Evolutionary conservation across 2,888 invertebrate genomes (phyloP).

Genomic region (Ferrisia virgata): DNA sequence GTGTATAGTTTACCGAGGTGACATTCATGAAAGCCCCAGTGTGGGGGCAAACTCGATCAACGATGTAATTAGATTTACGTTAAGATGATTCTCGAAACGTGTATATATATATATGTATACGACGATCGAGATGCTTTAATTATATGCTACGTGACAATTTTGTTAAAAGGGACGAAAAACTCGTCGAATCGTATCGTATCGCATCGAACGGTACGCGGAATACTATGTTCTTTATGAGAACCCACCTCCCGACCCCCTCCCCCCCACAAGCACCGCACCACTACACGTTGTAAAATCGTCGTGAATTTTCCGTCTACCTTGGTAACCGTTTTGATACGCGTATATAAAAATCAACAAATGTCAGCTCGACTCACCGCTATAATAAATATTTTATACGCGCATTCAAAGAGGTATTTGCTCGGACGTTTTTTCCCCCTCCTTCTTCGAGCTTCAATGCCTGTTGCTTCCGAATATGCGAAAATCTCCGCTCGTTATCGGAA

Average conservation of each 20-base stretch:
- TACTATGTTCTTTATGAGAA: neutral
- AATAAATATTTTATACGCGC: constrained; percentile 1
- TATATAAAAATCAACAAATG: neutral
- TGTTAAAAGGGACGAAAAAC: neutral
- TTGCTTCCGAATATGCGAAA: neutral
- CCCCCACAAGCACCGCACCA: no score
- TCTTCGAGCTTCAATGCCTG: neutral
- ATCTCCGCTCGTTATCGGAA: neutral
- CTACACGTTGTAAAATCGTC: no score
- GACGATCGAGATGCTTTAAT: constrained; percentile 5
- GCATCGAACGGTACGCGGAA: neutral
- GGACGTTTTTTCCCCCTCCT: neutral
- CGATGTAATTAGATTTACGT: constrained; percentile 7
- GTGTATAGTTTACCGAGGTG: neutral
- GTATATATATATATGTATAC: neutral
- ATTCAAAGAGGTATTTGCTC: neutral
- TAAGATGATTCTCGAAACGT: neutral
- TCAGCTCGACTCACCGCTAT: neutral
- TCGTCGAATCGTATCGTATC: neutral
- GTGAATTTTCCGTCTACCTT: constrained; percentile 3
- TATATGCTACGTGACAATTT: constrained; percentile 9
- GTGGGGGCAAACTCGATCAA: neutral
- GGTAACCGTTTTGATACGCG: neutral
- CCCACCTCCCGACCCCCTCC: no score
- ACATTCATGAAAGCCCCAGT: neutral